A percentile compares a stretch with the other conserved stretches of the same genome.
Conservation (phyloP, 1,140 invertebrate genomes). For the Nylanderia fulva region DNA sequence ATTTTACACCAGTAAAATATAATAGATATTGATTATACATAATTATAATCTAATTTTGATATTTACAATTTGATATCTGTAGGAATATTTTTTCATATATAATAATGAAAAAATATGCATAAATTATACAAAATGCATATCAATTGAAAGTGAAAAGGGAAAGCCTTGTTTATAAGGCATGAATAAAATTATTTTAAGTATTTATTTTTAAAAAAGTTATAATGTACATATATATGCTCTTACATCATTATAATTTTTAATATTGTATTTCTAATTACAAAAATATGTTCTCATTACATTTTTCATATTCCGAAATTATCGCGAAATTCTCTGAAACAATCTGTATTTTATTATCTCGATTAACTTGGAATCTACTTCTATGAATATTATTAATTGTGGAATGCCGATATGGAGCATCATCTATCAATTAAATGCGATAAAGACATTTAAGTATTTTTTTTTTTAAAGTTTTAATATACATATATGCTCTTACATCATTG, state of each 20-base stretch:
- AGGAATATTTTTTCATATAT: neutral
- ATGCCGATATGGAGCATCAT: constrained; percentile 20
- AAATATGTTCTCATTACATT: neutral
- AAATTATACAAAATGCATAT: neutral
- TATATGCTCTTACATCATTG: too few species aligned
- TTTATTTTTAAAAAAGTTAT: neutral
- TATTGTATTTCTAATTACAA: neutral
- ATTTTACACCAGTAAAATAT: neutral
- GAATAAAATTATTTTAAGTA: neutral
- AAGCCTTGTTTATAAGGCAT: neutral
- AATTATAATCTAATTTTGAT: constrained; percentile 1
- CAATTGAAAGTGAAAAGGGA: neutral
- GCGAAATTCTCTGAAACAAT: neutral
- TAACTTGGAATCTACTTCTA: neutral
- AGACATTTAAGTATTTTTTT: neutral
- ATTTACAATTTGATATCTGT: neutral
- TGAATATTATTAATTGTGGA: constrained; percentile 2
- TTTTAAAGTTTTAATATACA: neutral
- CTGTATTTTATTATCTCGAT: neutral
- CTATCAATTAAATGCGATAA: constrained; percentile 21
- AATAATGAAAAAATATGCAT: neutral
- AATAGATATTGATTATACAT: neutral
- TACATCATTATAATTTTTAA: neutral
- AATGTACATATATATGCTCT: neutral
- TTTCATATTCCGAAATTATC: neutral